Base-by-base conservation (phyloP, 2,888 invertebrate species). In the Sericinus montela region DNA sequence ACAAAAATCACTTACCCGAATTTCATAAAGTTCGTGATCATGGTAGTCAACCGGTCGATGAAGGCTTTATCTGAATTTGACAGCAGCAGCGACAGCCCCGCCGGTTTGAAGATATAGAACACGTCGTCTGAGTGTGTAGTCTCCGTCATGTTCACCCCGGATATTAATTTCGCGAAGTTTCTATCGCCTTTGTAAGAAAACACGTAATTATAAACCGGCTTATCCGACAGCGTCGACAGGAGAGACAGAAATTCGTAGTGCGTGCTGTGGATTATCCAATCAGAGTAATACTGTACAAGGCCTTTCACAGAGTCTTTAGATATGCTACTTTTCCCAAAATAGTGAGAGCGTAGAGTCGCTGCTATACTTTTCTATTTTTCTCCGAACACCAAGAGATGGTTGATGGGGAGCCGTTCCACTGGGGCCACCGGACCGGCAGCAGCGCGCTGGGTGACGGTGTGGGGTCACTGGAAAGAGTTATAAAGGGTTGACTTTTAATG, bases 1-100 rank as follows among this genome's bases (percentile, higher is more conserved):
- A n/a, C n/a, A n/a, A n/a, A 48, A 15, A 37, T 3, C 11, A 30
- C 71, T 57, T 60, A 80, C 81, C 79, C 75, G 52, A 67, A 75
- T 56, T 74, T 83, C 80, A 87, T 84, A 57, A 88, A 88, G 65
- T 86, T 81, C 32, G 77, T 62, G 37, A 85, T 54, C 76, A 87
- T 72, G 1, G 76, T 75, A 11, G 84, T 80, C 35, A 78, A 56
- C 51, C 69, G 67, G 29, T 84, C 72, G 25, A 83, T 72, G 54
- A 81, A 63, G 32, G 69, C 60, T 44, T 60, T 65, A 56, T 87
- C 87, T 6, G 50, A 39, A 1, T 48, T 48, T 0, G 70, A 65
- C 15, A 80, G 48, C 11, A 58, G 45, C 19, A 80, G 48, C 10
- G 69, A 42, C 16, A 82, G 40, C 0, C 84, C 86, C 1, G 53